Evolutionary conservation across 1,140 invertebrate genomes (phyloP), one percentile per base, ranked within the genome.

Genomic region (Nilaparvata lugens): DNA sequence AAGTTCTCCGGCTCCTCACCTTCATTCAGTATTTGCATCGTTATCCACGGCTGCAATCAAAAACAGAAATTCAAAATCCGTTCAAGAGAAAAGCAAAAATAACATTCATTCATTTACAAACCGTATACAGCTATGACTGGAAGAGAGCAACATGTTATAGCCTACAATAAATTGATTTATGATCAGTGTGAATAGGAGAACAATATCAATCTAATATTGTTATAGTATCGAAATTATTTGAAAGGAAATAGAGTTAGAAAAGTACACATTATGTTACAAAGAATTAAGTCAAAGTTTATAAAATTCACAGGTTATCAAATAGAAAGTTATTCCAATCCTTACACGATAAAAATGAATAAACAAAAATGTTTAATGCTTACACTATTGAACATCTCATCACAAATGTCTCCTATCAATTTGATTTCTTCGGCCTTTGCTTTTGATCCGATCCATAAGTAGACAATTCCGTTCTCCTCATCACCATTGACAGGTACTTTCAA

Each of bases 1-100:
- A 99, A 99, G 71, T 98, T 97, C 70, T 98, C 94, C 2, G 96
- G 95, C 75, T 99, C 97, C 72, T 96, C 92, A 28, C 96, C 95
- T 81, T 99, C 97, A 66, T 88, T 91, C 48, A 99, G 75, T 14
- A 94, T 84, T 79, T 88, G 76, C 51, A 94, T 72, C 73, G 88
- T 91, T 63, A 90, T 88, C 86, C 87, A 91, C 7, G 88, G 86
- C 79, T 81, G 58, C 40, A 65, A 65, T 61, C 1, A 25, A 56
- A 38, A 31, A 13, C 24, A 16, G 5, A 21, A 25, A 66, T 58
- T 64, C 45, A 42, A 11, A 11, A 42, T 42, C n/a, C 9, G 38
- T 42, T 42, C 38, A 42, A 11, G 9, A 42, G n/a, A 42, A 42
- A 9, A 11, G 38, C 9, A 42, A 42, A 42, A 42, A 42, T 11